Percentiles rank a stretch among this genome's conserved stretches.
phyloP scores from a whole-genome alignment of 2,888 invertebrate genomes.

The Eupithecia pulchellata region DNA sequence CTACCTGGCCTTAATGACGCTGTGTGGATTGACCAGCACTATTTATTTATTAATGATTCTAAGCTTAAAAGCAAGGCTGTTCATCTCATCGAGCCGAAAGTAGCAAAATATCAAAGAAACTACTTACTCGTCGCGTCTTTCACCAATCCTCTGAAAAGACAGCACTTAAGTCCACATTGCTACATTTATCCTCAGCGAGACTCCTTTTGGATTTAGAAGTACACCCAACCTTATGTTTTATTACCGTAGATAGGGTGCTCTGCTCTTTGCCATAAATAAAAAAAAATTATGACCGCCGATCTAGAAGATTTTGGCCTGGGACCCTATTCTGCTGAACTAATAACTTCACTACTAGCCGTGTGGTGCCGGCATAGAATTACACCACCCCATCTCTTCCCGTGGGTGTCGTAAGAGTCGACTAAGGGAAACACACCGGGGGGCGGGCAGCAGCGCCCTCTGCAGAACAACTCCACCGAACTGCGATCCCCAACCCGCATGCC shows the following conservation, averaged over 20 bases:
- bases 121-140: neutral
- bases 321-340: neutral
- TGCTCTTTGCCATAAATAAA: conserved; percentile 7
- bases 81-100: neutral
- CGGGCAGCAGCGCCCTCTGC: no score
- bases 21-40: no score
- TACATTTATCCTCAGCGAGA: neutral
- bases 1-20: no score
- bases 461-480: no score
- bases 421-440: no score
- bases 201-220: neutral
- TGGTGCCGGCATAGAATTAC: no score
- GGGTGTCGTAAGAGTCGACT: no score
- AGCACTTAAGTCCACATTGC: neutral
- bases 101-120: neutral
- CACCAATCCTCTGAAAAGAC: neutral
- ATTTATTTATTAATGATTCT: no score
- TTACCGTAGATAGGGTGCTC: neutral
- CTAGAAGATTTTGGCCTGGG: neutral
- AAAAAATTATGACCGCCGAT: neutral
- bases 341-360: neutral
- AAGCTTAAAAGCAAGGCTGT: neutral
- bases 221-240: neutral
- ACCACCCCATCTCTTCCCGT: no score
- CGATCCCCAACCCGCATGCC: no score